These are phyloP conservation scores for Nematostella vectensis DNA, from an alignment of 92 coral and sea anemone genomes.

Conservation along the genomic window DNA sequence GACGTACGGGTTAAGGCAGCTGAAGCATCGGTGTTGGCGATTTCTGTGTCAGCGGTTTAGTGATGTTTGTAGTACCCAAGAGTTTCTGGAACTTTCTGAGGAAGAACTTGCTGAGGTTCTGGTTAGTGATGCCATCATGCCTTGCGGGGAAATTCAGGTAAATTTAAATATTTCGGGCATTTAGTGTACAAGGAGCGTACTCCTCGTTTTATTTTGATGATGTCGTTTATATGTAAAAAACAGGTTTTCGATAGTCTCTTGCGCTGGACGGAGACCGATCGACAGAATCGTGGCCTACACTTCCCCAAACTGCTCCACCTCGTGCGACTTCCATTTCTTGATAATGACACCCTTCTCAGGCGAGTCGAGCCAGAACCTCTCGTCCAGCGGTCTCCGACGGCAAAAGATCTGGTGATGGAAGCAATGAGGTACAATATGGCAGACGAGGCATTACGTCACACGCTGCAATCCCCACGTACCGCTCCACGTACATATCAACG, in stretches of 20 bases:
- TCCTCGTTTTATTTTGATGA: too few relatives aligned
- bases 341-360: conserved; percentile 22
- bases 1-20: conserved; percentile 34
- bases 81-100: conserved; percentile 48
- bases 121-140: conserved; percentile 42
- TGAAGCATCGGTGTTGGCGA: conserved; percentile 51
- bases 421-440: conserved; percentile 55
- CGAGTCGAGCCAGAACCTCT: conserved; percentile 51
- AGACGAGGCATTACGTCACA: conserved; percentile 9
- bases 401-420: conserved; percentile 70
- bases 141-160: conserved; percentile 67
- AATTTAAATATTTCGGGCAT: too few relatives aligned
- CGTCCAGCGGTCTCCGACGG: conserved; percentile 72
- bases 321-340: conserved; percentile 60
- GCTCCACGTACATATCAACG: conserved; percentile 49
- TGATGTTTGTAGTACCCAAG: conserved; percentile 23
- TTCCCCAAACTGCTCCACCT: conserved; percentile 67
- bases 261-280: conserved; percentile 62
- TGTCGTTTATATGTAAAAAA: too few relatives aligned
- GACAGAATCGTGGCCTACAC: conserved; percentile 61
- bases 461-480: conserved; percentile 58
- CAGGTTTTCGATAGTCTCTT: conserved; percentile 65
- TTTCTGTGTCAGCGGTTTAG: conserved; percentile 48
- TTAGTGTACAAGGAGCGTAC: too few relatives aligned
- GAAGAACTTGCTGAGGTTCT: conserved; percentile 48